Base-by-base conservation (phyloP, 1,140 invertebrate genomes). In the Zaprionus taronus region DNA sequence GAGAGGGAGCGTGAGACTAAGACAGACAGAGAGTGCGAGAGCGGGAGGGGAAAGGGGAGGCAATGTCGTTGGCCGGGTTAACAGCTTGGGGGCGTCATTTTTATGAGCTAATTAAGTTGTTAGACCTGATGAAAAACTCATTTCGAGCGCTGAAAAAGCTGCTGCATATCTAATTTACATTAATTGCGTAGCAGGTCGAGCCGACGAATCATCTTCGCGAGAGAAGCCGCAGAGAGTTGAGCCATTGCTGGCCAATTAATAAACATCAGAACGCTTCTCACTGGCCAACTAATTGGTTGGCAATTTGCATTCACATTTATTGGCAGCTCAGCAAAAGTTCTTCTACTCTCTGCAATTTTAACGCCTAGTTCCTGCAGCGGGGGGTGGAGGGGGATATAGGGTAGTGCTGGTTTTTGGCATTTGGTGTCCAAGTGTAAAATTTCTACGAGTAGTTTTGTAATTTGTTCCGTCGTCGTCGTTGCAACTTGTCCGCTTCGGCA, bases 41-140 rank as follows among this genome's bases (percentile, higher is more conserved):
- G 24, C 22, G 24, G 31, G 67, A 15, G n/a, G 34, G 31, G 9
- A 11, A 0, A 11, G 31, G 9, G 31, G 9, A 12, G 22, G 17
- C 14, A 15, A 31, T 62, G 44, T 58, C 60, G 49, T 71, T 64
- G 72, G 66, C 49, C 58, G 71, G 81, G 84, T 79, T 89, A 84
- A 68, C 84, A 90, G 81, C 81, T 80, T 63, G 53, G 71, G 71
- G 82, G 85, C 79, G 85, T 90, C 77, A 90, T 90, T 90, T 90
- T 90, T 90, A 90, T 85, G 85, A 90, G 85, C 85, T 90, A 90
- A 90, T 90, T 90, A 90, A 90, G 85, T 90, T 90, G 86, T 90
- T 90, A 90, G 85, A 77, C 85, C 73, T 90, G 85, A 90, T 90
- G 85, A 91, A 90, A 90, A 90, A 90, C 79, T 91, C 85, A 82